Evolutionary conservation across 2,888 invertebrate species (phyloP).

Genomic region (Eupithecia pulchellata): DNA sequence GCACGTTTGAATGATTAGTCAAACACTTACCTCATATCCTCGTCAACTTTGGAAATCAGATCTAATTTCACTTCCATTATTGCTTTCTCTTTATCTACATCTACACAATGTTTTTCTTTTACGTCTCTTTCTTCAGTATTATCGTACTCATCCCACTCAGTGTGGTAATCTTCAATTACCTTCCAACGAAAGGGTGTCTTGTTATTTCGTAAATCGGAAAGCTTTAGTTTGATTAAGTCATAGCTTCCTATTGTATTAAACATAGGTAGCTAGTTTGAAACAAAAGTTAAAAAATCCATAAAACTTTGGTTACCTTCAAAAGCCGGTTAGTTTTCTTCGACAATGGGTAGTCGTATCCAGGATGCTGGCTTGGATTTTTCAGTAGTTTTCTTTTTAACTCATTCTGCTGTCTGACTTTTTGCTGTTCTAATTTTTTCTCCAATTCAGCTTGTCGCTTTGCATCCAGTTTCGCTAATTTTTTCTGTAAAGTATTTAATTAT

Average conservation of each 20-base stretch:
- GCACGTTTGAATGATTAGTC: background rate
- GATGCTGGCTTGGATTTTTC: slow-evolving; percentile 71
- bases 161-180: slow-evolving; percentile 59
- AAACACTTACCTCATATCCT: slow-evolving; percentile 59
- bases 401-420: slow-evolving; percentile 58
- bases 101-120: slow-evolving; percentile 58
- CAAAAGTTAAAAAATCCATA: background rate
- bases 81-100: slow-evolving; percentile 53
- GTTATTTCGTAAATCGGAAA: slow-evolving; percentile 9
- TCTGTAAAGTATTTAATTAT: slow-evolving; percentile 44
- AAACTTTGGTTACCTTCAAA: slow-evolving; percentile 49
- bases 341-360: slow-evolving; percentile 66
- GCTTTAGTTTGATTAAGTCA: background rate
- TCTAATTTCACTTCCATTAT: slow-evolving; percentile 59
- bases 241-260: background rate
- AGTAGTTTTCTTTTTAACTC: slow-evolving; percentile 63
- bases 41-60: slow-evolving; percentile 54
- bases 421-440: slow-evolving; percentile 55
- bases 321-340: slow-evolving; percentile 60
- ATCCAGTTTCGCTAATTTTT: slow-evolving; percentile 57
- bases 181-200: slow-evolving; percentile 9
- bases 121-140: slow-evolving; percentile 50
- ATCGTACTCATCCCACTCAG: slow-evolving; percentile 63
- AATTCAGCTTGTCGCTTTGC: slow-evolving; percentile 54
- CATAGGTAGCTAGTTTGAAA: background rate